These are phyloP conservation scores for Choristoneura fumiferana DNA, from an alignment of 1,140 invertebrate species.

Conservation along the genomic window DNA sequence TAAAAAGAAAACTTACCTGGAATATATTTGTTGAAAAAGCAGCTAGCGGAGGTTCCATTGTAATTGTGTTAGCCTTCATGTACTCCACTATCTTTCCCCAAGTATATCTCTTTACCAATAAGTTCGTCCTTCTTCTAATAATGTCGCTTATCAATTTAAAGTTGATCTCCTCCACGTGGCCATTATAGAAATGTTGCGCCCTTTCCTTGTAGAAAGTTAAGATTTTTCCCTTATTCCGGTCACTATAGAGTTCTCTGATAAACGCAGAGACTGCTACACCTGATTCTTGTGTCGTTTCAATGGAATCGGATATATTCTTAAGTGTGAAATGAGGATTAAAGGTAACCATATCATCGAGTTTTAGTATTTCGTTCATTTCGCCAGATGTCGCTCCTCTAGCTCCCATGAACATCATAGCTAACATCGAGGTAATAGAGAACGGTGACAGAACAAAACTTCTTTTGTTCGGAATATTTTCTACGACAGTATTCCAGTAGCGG, in stretches of 20 bases:
- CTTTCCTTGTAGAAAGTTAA: slow-evolving; percentile 92
- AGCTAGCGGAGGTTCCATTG: slow-evolving; percentile 85
- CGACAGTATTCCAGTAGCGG: slow-evolving; percentile 86
- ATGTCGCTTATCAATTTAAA: slow-evolving; percentile 89
- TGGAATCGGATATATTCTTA: slow-evolving; percentile 89
- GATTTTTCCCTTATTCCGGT: slow-evolving; percentile 86
- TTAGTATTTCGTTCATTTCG: slow-evolving; percentile 92
- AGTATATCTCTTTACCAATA: slow-evolving; percentile 88
- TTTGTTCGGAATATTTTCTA: slow-evolving; percentile 84
- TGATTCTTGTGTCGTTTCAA: slow-evolving; percentile 80
- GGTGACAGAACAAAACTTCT: slow-evolving; percentile 91
- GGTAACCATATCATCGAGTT: slow-evolving; percentile 91
- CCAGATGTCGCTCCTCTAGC: slow-evolving; percentile 91
- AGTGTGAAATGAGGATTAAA: slow-evolving; percentile 93
- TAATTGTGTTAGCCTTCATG: slow-evolving; percentile 84
- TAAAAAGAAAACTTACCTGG: slow-evolving; percentile 73
- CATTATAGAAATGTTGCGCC: slow-evolving; percentile 90
- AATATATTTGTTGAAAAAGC: slow-evolving; percentile 89
- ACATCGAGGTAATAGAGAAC: slow-evolving; percentile 89
- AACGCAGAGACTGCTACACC: slow-evolving; percentile 87
- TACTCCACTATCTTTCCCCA: slow-evolving; percentile 87
- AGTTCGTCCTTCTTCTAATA: slow-evolving; percentile 86
- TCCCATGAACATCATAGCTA: slow-evolving; percentile 93
- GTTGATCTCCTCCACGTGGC: slow-evolving; percentile 89
- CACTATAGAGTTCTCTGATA: slow-evolving; percentile 87